Evolutionary conservation across 2,113 vertebrate genomes (phyloP).

Genomic region (Turnix velox): DNA sequence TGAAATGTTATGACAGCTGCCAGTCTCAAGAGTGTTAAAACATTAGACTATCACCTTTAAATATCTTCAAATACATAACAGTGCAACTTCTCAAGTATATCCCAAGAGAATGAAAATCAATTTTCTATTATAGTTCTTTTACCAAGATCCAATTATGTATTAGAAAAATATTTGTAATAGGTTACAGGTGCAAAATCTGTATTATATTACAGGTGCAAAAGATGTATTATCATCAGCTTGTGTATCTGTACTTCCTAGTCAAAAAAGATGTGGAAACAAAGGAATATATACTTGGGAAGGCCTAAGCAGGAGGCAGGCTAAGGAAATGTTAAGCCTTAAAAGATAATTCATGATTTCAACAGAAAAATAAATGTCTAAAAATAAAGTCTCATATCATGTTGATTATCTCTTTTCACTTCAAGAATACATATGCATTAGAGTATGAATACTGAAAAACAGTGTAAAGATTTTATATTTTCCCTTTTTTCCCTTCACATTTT

Average conservation of each 20-base stretch:
- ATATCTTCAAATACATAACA: neutral
- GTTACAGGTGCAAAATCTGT: neutral
- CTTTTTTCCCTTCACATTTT: neutral
- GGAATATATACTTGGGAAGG: fast-evolving
- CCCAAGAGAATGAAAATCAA: neutral
- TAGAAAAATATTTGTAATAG: neutral
- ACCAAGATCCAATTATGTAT: neutral
- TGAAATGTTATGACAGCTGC: slow-evolving; percentile 42
- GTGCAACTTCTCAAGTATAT: neutral
- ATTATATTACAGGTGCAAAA: neutral
- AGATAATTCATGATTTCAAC: neutral
- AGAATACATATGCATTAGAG: neutral
- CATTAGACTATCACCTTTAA: neutral
- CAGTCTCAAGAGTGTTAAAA: slow-evolving; percentile 46
- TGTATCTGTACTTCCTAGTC: neutral
- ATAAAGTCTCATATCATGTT: neutral
- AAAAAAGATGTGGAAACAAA: neutral
- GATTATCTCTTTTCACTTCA: neutral
- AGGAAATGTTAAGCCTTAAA: neutral
- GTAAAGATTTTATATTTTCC: neutral
- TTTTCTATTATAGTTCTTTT: neutral
- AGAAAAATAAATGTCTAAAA: neutral
- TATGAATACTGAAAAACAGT: neutral
- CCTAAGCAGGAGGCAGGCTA: neutral
- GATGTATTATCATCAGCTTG: neutral